Base-by-base conservation (phyloP, 2,797 vertebrate species). In the Acomys russatus region DNA sequence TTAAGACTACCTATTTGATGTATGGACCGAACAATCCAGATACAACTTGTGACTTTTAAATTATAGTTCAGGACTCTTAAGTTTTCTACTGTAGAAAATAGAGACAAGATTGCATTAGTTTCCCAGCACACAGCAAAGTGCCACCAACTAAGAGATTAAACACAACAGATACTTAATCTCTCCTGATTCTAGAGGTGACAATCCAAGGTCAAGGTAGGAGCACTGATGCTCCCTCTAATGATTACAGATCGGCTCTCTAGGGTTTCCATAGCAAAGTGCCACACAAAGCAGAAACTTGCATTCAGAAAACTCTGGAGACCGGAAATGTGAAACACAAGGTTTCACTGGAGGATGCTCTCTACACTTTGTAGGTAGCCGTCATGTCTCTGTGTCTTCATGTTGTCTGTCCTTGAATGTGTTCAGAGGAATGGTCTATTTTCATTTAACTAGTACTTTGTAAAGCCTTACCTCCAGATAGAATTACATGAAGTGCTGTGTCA, bases 1-100 rank as follows among this genome's bases (percentile, higher is more conserved):
- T 82, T 73, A 56, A 64, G 64, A 76, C 10, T 49, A 4, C 71
- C 38, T 84, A 56, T 91, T 84, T 91, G 59, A 28, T 76, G n/a
- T 44, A 11, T 70, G n/a, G 20, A 49, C 12, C 61, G 15, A n/a
- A n/a, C 76, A 80, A 73, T 68, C 11, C 35, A 51, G 18, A 71
- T 38, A 51, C 0, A 68, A 4, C 83, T 64, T 63, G 25, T 51
- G 35, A 1, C 38, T 83, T 87, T 66, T 51, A 71, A 82, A 86
- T 61, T 86, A n/a, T 92, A 94, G 68, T 61, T 94, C 61, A 90
- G 28, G 30, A 76, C 54, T 59, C 28, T 68, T 51, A 59, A 28
- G 9, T 14, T n/a, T 30, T 64, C 33, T 38, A 59, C 20, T 35
- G 5, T 18, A 86, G 59, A 49, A 86, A 87, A 90, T 17, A 71